Base-by-base conservation (phyloP, 2,797 vertebrate species). In the Acanthurus tractus region DNA sequence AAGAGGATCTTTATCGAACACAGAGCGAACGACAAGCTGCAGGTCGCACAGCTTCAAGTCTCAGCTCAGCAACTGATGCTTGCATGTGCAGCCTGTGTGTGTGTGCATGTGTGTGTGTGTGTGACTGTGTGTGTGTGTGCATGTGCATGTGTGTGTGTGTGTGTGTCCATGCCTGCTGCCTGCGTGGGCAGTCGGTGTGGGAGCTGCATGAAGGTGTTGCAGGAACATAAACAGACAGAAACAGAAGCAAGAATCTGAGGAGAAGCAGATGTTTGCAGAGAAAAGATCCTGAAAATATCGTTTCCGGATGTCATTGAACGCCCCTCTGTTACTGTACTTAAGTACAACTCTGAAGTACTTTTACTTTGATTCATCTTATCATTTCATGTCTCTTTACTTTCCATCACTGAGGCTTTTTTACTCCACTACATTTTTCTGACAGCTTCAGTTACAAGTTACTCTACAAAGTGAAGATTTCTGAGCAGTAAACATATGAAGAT, bases 161-260 rank as follows among this genome's bases (percentile, higher is more conserved):
- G 70, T 58, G 67, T 12, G n/a, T 53, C 70, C 66, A 48, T 71
- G 65, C 64, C 36, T 73, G 17, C 67, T 29, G 52, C 66, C n/a
- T 62, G 57, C 68, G 29, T 34, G 7, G 29, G 29, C 29, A 34
- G 29, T 6, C 1, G 29, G 29, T 34, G 29, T 34, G 81, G 70
- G 76, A 72, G 69, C 15, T 20, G 53, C 63, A 81, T 9, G 77
- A 86, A 67, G 70, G 75, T 78, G 74, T 71, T 56, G 73, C 22
- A 73, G 44, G 55, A 88, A 82, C 79, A 84, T 71, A 83, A 90
- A 89, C 74, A 85, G 79, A 53, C 70, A 1, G 25, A 5, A 70
- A 62, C 71, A 76, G 80, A 69, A 71, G 63, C 83, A 83, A 76
- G 74, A 86, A 83, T 65, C 81, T 93, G 77, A 84, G 95, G 76